Evolutionary conservation across 1,140 invertebrate genomes (phyloP).

Genomic region (Ridgeia piscesae): DNA sequence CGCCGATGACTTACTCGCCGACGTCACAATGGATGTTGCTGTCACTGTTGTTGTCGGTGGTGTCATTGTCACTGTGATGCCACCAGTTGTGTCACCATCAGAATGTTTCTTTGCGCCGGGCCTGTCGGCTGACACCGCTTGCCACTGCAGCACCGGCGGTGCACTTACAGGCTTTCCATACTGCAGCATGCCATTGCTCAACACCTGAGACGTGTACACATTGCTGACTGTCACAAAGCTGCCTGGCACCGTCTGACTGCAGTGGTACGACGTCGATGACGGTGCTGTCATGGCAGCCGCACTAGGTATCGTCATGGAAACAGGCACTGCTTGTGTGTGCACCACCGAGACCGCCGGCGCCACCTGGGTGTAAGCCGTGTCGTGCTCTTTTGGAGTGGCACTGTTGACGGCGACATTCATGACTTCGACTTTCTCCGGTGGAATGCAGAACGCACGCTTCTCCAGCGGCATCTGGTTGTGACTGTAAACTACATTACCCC

Average conservation of each 20-base stretch:
- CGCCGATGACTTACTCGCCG: not conserved
- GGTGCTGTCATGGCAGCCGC: not conserved
- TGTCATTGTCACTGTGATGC: not conserved
- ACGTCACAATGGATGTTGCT: too few species aligned
- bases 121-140: not conserved
- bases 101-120: not conserved
- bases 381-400: not conserved
- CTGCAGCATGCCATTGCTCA: not conserved
- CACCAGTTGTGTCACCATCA: not conserved
- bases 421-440: not conserved
- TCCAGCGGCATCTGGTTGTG: not conserved
- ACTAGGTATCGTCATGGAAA: not conserved
- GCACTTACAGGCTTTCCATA: not conserved
- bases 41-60: not conserved
- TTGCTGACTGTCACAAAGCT: not conserved
- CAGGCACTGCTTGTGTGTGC: not conserved
- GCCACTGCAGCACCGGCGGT: not conserved
- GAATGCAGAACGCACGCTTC: not conserved
- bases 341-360: not conserved
- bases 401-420: not conserved
- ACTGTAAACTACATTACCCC: not conserved
- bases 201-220: not conserved
- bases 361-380: not conserved
- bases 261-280: not conserved
- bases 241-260: not conserved